Percentiles rank a stretch among this genome's conserved stretches.
phyloP scores from a whole-genome alignment of 1,140 invertebrate species.

The Drosophila mauritiana region DNA sequence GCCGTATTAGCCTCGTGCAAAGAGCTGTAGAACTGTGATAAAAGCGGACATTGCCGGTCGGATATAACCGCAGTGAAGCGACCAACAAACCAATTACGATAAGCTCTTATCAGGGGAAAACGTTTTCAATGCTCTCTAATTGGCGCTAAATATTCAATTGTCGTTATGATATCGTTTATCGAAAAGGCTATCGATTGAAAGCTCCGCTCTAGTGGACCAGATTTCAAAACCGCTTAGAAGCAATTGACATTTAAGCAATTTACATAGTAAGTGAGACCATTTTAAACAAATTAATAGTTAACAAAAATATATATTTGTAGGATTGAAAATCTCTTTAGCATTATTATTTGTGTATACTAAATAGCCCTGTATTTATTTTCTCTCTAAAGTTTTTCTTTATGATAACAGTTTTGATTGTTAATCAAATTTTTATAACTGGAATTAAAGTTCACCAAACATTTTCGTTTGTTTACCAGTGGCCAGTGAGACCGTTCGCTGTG shows the following conservation, averaged over 20 bases:
- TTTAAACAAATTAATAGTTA: too few species aligned
- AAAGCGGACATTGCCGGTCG: conserved; percentile 49
- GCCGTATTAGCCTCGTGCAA: conserved; percentile 17
- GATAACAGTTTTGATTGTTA: too few species aligned
- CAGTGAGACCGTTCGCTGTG: conserved; percentile 1
- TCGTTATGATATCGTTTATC: conserved; percentile 29
- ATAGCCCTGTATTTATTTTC: too few species aligned
- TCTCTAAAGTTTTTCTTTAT: too few species aligned
- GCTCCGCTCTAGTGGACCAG: background rate
- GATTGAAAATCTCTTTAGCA: too few species aligned
- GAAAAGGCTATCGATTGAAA: conserved; percentile 26
- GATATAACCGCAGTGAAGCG: conserved; percentile 9
- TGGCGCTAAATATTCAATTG: conserved; percentile 31
- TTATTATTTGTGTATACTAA: too few species aligned
- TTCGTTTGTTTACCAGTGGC: background rate
- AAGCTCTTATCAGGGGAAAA: conserved; percentile 60
- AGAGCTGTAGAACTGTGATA: conserved; percentile 10
- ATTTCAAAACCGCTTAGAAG: background rate
- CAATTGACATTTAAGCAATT: background rate
- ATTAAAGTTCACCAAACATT: background rate
- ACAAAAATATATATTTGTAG: too few species aligned
- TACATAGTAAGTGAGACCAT: too few species aligned
- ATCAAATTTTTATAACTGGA: background rate
- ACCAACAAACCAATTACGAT: conserved; percentile 66
- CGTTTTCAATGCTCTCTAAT: conserved; percentile 16